These are phyloP conservation scores for Limnephilus marmoratus DNA, from an alignment of 2,888 invertebrate genomes.

Conservation along the genomic window DNA sequence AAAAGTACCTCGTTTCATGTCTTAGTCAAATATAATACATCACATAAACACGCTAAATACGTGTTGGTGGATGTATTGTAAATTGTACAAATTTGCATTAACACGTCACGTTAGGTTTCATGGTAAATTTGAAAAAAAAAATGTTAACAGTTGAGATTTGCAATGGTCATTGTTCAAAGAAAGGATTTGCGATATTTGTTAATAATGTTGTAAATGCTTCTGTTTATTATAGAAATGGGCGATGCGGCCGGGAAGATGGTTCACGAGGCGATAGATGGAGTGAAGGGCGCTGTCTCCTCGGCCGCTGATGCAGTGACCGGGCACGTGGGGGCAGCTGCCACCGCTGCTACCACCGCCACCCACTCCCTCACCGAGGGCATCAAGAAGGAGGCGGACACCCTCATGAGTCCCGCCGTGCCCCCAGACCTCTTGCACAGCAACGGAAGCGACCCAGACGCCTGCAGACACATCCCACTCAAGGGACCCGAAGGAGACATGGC, in stretches of 20 bases:
- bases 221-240: slow-evolving; percentile 55
- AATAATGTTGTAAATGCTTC: neutral
- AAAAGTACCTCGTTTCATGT: too few relatives aligned
- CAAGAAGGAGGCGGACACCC: slow-evolving; percentile 44
- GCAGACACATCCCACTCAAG: slow-evolving; percentile 56
- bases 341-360: slow-evolving; percentile 41
- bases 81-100: too few relatives aligned
- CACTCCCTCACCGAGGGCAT: slow-evolving; percentile 45
- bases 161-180: neutral
- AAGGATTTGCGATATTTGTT: neutral
- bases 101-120: too few relatives aligned
- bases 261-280: slow-evolving; percentile 61
- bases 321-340: slow-evolving; percentile 49
- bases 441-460: slow-evolving; percentile 50
- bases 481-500: slow-evolving; percentile 50
- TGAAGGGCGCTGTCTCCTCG: slow-evolving; percentile 59
- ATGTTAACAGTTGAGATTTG: neutral
- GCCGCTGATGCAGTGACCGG: slow-evolving; percentile 58
- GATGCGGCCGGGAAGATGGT: slow-evolving; percentile 59
- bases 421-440: slow-evolving; percentile 19
- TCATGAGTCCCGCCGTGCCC: slow-evolving; percentile 41
- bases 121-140: too few relatives aligned
- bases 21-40: too few relatives aligned
- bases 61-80: too few relatives aligned
- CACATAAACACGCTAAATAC: too few relatives aligned